These are phyloP conservation scores for Eudasyphora cyanicolor DNA, from an alignment of 2,888 invertebrate genomes.

Conservation along the genomic window DNA sequence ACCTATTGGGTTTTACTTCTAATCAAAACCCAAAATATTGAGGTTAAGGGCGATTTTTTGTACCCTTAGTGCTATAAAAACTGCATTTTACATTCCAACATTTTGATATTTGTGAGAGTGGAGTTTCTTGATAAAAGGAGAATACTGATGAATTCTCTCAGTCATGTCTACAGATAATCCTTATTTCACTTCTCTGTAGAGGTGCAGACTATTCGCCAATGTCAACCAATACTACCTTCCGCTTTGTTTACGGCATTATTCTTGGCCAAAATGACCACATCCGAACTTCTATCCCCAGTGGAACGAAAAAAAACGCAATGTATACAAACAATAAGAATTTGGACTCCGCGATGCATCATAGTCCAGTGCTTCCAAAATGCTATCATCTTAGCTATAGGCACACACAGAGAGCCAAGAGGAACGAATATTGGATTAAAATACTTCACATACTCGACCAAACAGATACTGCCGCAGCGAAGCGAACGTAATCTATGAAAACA, in stretches of 20 bases:
- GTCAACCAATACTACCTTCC: neutral
- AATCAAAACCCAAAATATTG: no score
- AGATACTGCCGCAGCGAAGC: conserved; percentile 1
- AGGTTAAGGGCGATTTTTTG: no score
- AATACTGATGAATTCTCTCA: no score
- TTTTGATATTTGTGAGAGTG: no score
- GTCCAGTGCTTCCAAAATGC: neutral
- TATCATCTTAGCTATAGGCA: conserved; percentile 1
- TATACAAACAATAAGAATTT: conserved; percentile 14
- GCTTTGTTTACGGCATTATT: conserved; percentile 4
- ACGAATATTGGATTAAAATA: conserved; percentile 36
- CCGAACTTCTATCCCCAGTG: neutral
- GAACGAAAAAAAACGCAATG: neutral
- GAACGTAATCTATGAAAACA: conserved; percentile 44
- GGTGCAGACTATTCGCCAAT: neutral
- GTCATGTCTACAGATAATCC: no score
- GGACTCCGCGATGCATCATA: conserved; percentile 34
- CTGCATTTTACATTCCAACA: no score
- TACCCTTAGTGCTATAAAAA: no score
- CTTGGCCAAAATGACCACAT: conserved; percentile 43
- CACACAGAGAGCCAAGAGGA: neutral
- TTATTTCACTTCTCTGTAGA: neutral
- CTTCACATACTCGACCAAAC: conserved; percentile 35
- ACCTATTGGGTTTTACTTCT: no score
- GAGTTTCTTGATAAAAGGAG: no score